A percentile compares a stretch with the other conserved stretches of the same genome.
phyloP scores from a whole-genome alignment of 1,140 invertebrate species.

The Nautilus pompilius region DNA sequence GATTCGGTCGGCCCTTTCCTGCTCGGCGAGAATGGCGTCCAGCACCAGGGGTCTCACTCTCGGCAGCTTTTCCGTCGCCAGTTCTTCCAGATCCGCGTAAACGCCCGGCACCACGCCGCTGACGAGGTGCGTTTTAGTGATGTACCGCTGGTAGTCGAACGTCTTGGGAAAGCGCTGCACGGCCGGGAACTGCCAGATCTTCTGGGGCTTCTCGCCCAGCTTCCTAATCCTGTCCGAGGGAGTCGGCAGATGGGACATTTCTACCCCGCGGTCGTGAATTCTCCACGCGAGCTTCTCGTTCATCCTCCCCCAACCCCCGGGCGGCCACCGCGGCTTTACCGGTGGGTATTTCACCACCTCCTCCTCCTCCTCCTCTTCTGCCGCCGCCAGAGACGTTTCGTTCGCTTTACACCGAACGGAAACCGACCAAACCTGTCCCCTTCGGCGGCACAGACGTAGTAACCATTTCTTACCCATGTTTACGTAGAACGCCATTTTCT shows the following conservation, averaged over 20 bases:
- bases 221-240: constrained; percentile 19
- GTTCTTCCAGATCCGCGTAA: constrained; percentile 11
- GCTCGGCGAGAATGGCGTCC: constrained; percentile 10
- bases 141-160: constrained; percentile 23
- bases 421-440: no score
- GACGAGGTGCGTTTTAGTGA: constrained; percentile 33
- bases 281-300: constrained; percentile 24
- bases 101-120: constrained; percentile 23
- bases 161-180: constrained; percentile 13
- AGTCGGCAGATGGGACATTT: constrained; percentile 7
- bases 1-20: constrained; percentile 10
- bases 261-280: constrained; percentile 14
- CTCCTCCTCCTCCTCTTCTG: background rate
- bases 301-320: constrained; percentile 38
- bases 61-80: constrained; percentile 5
- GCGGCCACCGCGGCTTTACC: constrained; percentile 36
- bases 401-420: no score
- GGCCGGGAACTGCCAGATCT: constrained; percentile 6
- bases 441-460: no score
- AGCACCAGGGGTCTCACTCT: constrained; percentile 10
- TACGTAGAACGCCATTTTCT: no score
- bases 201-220: constrained; percentile 12
- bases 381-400: no score
- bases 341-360: constrained; percentile 29
- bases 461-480: no score